Evolutionary conservation across 2,113 vertebrate genomes (phyloP).

Genomic region (Rhinichthys klamathensis): DNA sequence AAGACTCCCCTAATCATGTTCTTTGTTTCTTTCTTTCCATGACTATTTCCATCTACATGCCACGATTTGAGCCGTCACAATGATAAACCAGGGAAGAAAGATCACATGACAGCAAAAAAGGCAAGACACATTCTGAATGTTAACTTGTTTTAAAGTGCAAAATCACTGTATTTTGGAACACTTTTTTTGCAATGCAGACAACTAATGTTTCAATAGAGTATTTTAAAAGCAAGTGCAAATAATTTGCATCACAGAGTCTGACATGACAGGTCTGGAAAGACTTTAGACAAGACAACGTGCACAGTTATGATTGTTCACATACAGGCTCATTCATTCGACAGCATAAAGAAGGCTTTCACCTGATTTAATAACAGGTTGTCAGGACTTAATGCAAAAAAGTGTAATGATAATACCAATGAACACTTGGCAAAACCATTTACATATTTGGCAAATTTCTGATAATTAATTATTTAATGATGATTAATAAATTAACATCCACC

Average conservation of each 20-base stretch:
- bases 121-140: too few relatives aligned
- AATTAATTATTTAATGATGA: too few relatives aligned
- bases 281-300: not conserved
- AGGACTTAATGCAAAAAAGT: not conserved
- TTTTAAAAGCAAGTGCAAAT: not conserved
- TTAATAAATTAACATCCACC: not conserved
- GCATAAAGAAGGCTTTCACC: not conserved
- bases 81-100: not conserved
- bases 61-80: not conserved
- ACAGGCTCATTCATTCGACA: not conserved
- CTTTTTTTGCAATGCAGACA: not conserved
- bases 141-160: too few relatives aligned
- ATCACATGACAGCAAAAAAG: not conserved
- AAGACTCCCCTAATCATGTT: not conserved
- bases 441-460: not conserved
- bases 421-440: constrained; percentile 5
- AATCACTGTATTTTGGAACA: too few relatives aligned
- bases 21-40: not conserved
- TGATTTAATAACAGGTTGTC: constrained; percentile 6
- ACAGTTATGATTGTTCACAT: not conserved
- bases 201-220: too few relatives aligned
- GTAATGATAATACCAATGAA: not conserved
- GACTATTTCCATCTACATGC: not conserved
- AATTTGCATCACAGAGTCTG: not conserved
- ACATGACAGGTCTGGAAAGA: constrained; percentile 10